Evolutionary conservation across 2,888 invertebrate species (phyloP), one percentile per base, ranked within the genome.

Genomic region (Nineta flava): DNA sequence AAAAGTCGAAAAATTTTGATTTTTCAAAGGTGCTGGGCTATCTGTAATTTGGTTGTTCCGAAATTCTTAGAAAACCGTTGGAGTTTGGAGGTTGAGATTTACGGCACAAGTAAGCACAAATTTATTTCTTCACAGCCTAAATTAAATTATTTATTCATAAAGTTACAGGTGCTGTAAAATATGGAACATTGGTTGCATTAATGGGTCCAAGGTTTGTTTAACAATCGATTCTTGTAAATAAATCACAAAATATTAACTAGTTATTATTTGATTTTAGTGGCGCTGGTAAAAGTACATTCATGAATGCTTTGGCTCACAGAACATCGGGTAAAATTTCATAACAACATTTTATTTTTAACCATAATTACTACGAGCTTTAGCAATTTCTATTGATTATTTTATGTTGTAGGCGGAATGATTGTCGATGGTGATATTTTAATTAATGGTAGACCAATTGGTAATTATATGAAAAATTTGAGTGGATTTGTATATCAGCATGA

Each of bases 401-500:
- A n/a, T n/a, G n/a, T n/a, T n/a, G n/a, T 61, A 84, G 86, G 75
- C 53, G 81, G 79, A 4, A 74, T 82, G 3, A 68, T 80, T 13
- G 76, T 83, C 2, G 83, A 87, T 58, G 91, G 90, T 2, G 83
- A 87, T 51, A 80, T 91, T 53, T 68, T 81, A n/a, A 79, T 87
- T 60, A 87, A 90, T 62, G 87, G 88, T 0, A 64, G 75, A 32
- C 72, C 75, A 1, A 71, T 84, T 10, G 80, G 81, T 2, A 75
- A 78, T 51, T 86, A 81, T 61, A 87, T 88, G 84, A 81, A 82
- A 59, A 74, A 77, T 50, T 74, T 87, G 53, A 87, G 86, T 57
- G 93, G 91, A 0, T 94, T 83, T 66, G 87, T 94, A 72, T 87
- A 92, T 57, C 94, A 94, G 64, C 87, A 93, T 54, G 93, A 94